A percentile compares a stretch with the other conserved stretches of the same genome.
Evolutionary conservation across 2,113 vertebrate genomes (phyloP).

Genomic region (Oreocharis arfaki): DNA sequence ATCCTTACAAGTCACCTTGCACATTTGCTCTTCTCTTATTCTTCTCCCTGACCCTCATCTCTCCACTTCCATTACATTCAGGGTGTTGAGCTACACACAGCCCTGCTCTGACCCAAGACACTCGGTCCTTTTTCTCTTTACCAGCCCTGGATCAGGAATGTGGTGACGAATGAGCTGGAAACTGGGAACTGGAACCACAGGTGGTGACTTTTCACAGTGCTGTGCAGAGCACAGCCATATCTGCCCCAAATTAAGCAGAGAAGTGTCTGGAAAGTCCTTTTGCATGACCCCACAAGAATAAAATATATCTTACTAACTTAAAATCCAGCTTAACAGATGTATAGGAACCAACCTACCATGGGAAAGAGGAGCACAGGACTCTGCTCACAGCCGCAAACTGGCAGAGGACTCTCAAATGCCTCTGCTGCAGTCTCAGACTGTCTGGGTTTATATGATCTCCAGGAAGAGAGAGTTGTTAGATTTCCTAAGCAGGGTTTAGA

Average conservation of each 20-base stretch:
- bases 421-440: neutral
- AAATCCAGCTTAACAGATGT: neutral
- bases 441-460: neutral
- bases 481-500: neutral
- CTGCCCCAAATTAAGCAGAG: neutral
- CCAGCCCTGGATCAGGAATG: rapidly evolving
- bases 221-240: neutral
- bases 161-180: neutral
- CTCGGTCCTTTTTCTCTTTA: neutral
- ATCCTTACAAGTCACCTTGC: neutral
- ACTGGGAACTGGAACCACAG: neutral
- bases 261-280: neutral
- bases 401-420: neutral
- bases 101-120: neutral
- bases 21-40: neutral
- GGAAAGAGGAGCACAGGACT: neutral
- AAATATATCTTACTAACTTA: neutral
- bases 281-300: neutral
- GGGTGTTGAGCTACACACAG: neutral
- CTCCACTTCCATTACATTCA: neutral
- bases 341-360: neutral
- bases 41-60: neutral
- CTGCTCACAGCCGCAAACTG: neutral
- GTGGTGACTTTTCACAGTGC: neutral
- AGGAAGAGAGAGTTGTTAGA: no score